These are phyloP conservation scores for Girardia tigrina DNA, from an alignment of 2,888 invertebrate genomes.

Conservation along the genomic window DNA sequence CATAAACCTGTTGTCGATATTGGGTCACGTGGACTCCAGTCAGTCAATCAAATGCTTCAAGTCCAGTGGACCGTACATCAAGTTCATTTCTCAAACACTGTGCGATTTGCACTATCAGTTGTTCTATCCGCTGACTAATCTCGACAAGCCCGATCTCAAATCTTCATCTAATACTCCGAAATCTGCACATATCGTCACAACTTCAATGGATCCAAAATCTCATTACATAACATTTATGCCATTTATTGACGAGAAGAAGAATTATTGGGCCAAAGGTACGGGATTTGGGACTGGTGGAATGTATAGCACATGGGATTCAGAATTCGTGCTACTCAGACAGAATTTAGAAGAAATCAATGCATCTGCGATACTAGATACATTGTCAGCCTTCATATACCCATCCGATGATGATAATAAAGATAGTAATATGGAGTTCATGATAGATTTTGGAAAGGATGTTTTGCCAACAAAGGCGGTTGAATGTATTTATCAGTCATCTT, in stretches of 20 bases:
- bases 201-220: background rate
- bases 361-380: constrained; percentile 61
- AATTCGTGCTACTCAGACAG: constrained; percentile 75
- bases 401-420: constrained; percentile 26
- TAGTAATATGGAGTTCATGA: background rate
- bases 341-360: constrained; percentile 83
- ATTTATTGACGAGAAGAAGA: constrained; percentile 43
- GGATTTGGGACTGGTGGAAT: constrained; percentile 90
- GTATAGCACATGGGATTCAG: constrained; percentile 87
- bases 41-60: constrained; percentile 21
- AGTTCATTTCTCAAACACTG: background rate
- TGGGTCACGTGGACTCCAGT: constrained; percentile 46
- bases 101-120: background rate
- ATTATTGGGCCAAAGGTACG: constrained; percentile 82
- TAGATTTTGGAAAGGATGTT: constrained; percentile 6
- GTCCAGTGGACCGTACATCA: background rate
- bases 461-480: constrained; percentile 29
- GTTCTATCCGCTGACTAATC: constrained; percentile 30
- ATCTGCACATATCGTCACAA: background rate
- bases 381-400: constrained; percentile 37
- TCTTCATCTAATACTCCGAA: background rate
- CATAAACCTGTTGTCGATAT: constrained; percentile 71
- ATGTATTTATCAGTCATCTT: constrained; percentile 65
- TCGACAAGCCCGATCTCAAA: constrained; percentile 45
- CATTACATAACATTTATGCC: constrained; percentile 15